Evolutionary conservation across 2,113 vertebrate species (phyloP).

Genomic region (Plecturocebus donacophilus): DNA sequence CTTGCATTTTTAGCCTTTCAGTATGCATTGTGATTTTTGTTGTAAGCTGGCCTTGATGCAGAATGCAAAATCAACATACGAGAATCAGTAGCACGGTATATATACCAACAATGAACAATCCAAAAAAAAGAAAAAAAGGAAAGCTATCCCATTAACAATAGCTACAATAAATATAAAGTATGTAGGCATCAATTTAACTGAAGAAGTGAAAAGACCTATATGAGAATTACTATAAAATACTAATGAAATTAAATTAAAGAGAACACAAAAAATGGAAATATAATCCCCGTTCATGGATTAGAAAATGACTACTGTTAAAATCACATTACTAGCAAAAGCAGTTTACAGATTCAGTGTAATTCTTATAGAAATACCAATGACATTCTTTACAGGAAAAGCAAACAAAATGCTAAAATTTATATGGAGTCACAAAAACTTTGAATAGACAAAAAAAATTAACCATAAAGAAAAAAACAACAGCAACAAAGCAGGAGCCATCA

Average conservation of each 20-base stretch:
- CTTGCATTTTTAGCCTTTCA: not conserved
- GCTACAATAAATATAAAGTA: not conserved
- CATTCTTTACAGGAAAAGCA: not conserved
- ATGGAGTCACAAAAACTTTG: not conserved
- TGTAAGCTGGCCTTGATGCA: not conserved
- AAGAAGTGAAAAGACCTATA: not conserved
- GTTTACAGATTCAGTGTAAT: not conserved
- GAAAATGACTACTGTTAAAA: not conserved
- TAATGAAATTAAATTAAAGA: not conserved
- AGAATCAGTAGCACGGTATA: not conserved
- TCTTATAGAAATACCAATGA: not conserved
- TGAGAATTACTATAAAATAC: not conserved
- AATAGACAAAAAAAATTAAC: not conserved
- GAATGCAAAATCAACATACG: not conserved
- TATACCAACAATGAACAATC: not conserved
- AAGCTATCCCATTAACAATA: not conserved
- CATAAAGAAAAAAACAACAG: not conserved
- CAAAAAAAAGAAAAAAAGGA: not conserved
- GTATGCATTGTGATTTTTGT: not conserved
- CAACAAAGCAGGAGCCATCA: not conserved
- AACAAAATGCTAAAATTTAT: not conserved
- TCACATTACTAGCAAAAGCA: not conserved
- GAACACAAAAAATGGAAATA: not conserved
- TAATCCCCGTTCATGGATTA: not conserved
- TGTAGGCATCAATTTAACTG: not conserved